These are phyloP conservation scores for Thamnophis sirtalis DNA, from an alignment of 2,113 vertebrate species.

Conservation along the genomic window DNA sequence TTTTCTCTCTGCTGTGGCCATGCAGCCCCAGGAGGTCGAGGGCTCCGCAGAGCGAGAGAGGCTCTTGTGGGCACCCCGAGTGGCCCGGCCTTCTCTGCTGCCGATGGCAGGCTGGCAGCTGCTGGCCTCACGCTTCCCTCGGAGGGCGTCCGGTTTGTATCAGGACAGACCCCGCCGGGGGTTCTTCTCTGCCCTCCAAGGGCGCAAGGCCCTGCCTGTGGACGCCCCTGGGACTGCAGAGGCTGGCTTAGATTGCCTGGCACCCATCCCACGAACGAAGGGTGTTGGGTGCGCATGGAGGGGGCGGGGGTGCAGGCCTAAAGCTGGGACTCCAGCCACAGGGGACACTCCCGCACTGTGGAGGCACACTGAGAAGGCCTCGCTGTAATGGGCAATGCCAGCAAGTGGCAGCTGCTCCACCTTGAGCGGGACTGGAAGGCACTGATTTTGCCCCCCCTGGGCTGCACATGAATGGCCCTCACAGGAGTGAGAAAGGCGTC, in stretches of 20 bases:
- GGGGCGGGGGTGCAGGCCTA: neutral
- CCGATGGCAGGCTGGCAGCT: neutral
- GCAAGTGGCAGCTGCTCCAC: neutral
- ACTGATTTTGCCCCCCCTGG: too few species aligned
- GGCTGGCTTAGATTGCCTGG: neutral
- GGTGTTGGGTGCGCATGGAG: neutral
- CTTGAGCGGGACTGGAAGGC: neutral
- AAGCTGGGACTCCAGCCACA: neutral
- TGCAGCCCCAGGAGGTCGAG: constrained; percentile 66
- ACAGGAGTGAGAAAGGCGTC: fast-evolving
- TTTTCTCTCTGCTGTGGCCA: constrained; percentile 52
- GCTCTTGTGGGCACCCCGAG: neutral
- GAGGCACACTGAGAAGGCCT: neutral
- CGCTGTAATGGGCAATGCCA: neutral
- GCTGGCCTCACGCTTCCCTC: neutral
- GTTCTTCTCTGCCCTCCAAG: neutral
- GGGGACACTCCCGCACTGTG: neutral
- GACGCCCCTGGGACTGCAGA: neutral
- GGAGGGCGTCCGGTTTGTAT: too few species aligned
- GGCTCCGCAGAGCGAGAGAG: constrained; percentile 54
- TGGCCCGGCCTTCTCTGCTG: constrained; percentile 1
- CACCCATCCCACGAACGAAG: neutral
- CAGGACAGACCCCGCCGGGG: neutral
- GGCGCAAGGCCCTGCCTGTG: neutral
- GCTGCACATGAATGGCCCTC: fast-evolving